A percentile compares a stretch with the other conserved stretches of the same genome.
These are phyloP conservation scores for Petrolisthes cinctipes DNA, from an alignment of 2,888 invertebrate species.

Conservation along the genomic window DNA sequence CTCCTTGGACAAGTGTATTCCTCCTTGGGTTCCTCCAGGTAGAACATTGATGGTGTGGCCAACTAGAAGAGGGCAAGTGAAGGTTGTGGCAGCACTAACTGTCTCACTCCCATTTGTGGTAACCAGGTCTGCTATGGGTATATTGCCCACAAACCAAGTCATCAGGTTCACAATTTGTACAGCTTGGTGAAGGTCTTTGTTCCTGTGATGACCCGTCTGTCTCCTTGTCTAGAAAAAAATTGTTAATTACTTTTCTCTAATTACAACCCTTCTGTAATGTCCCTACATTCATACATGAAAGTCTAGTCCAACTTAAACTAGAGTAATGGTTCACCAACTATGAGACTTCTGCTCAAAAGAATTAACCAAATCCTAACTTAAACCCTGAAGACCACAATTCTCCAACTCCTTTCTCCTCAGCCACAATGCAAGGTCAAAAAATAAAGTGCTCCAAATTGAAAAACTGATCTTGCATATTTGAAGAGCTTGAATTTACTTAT, in stretches of 20 bases:
- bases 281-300: too few species aligned
- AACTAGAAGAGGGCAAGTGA: constrained; percentile 4
- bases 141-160: constrained; percentile 10
- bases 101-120: constrained; percentile 7
- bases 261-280: neutral
- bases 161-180: constrained; percentile 18
- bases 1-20: constrained; percentile 29
- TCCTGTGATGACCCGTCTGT: constrained; percentile 27
- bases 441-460: too few species aligned
- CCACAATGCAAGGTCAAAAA: too few species aligned
- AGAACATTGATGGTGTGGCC: neutral
- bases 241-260: neutral
- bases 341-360: too few species aligned
- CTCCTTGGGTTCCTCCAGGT: constrained; percentile 24
- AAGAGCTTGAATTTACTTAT: too few species aligned
- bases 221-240: constrained; percentile 3
- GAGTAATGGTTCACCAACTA: too few species aligned
- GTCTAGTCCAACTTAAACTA: too few species aligned
- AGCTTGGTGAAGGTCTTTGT: constrained; percentile 31
- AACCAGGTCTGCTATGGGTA: constrained; percentile 43
- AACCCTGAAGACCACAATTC: too few species aligned
- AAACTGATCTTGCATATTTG: too few species aligned
- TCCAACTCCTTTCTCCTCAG: too few species aligned
- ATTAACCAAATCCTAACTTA: too few species aligned
- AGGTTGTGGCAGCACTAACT: constrained; percentile 16